Percentiles rank a stretch among this genome's conserved stretches.
phyloP scores from a whole-genome alignment of 2,888 invertebrate genomes.

The Cetonia aurata region DNA sequence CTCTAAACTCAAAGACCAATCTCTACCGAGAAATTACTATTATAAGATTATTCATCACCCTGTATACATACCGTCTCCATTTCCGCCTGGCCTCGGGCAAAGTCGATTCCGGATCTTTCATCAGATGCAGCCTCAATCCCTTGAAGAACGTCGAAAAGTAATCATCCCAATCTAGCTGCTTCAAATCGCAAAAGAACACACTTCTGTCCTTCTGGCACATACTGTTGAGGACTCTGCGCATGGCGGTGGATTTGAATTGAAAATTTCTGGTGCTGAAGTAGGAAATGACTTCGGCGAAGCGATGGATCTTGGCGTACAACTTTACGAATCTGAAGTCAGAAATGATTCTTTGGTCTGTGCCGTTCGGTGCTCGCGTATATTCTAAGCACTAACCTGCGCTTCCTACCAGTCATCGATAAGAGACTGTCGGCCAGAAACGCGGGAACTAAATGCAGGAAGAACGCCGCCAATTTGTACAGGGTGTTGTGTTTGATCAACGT shows the following conservation, averaged over 20 bases:
- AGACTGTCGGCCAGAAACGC: constrained; percentile 73
- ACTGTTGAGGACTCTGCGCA: constrained; percentile 70
- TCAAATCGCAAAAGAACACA: constrained; percentile 83
- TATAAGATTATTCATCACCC: no score
- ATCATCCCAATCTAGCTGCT: constrained; percentile 79
- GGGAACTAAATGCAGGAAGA: constrained; percentile 78
- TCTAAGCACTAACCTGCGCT: constrained; percentile 69
- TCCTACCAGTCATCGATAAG: constrained; percentile 70
- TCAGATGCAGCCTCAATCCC: constrained; percentile 82
- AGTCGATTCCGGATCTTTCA: constrained; percentile 82
- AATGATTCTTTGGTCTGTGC: background rate
- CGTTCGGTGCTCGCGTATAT: no score
- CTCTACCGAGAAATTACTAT: no score
- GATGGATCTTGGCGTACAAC: constrained; percentile 84
- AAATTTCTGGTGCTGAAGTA: constrained; percentile 84
- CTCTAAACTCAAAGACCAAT: no score
- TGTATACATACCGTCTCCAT: constrained; percentile 33
- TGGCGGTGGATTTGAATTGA: constrained; percentile 75
- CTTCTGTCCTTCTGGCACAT: constrained; percentile 68
- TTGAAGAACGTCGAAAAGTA: constrained; percentile 78
- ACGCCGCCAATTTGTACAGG: constrained; percentile 71
- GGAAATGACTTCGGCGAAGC: constrained; percentile 78
- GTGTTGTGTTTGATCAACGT: constrained; percentile 73
- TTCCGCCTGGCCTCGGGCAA: constrained; percentile 70
- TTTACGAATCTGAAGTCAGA: constrained; percentile 75